Percentiles rank a stretch among this genome's conserved stretches.
phyloP scores from a whole-genome alignment of 2,113 vertebrate species.

The Nicator chloris region DNA sequence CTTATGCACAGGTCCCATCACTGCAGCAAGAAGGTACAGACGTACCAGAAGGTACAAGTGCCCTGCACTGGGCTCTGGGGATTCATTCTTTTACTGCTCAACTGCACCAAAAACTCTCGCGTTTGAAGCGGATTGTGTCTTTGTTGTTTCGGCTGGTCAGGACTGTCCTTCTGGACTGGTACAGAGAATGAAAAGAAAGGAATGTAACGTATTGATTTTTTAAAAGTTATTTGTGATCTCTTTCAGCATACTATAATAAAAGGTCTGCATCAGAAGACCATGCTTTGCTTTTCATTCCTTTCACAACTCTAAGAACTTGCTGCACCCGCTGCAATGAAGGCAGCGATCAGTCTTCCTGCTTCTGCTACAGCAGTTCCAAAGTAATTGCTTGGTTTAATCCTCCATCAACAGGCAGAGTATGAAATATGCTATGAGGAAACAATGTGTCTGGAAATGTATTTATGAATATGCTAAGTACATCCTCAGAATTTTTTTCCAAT shows the following conservation, averaged over 20 bases:
- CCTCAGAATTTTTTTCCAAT: not conserved
- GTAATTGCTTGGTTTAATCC: slow-evolving; percentile 1
- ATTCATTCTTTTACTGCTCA: not conserved
- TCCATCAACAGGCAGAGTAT: not conserved
- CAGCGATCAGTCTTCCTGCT: not conserved
- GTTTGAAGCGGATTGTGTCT: not conserved
- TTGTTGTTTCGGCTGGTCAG: not conserved
- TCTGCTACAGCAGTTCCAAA: not conserved
- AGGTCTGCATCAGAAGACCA: not conserved
- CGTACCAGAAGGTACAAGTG: no score
- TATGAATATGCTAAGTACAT: not conserved
- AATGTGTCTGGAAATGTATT: not conserved
- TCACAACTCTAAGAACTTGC: not conserved
- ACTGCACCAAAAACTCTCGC: not conserved
- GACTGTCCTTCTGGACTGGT: not conserved
- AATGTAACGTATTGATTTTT: not conserved
- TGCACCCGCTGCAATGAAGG: not conserved
- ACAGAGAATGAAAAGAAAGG: not conserved
- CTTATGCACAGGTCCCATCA: no score
- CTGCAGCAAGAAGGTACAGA: not conserved
- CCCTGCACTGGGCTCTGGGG: not conserved
- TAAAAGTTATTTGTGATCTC: not conserved
- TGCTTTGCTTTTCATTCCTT: not conserved
- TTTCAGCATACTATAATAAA: slow-evolving; percentile 27
- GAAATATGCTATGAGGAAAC: not conserved